Percentiles rank a stretch among this genome's conserved stretches.
Conservation (phyloP, 92 coral and sea anemone species). For the Pocillopora grandis region DNA sequence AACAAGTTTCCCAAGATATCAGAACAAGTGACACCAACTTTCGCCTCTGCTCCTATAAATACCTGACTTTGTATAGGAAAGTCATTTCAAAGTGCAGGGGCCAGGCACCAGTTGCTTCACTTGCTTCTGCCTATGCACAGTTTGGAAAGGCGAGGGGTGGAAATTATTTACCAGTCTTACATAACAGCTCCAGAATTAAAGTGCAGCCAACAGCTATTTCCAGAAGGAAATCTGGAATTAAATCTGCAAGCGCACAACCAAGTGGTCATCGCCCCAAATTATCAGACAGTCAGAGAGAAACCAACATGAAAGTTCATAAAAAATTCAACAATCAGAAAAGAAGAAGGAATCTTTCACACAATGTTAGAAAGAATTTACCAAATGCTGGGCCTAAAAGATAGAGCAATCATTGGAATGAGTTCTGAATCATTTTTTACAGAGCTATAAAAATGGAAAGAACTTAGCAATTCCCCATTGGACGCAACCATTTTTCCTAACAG, state of each 20-base stretch:
- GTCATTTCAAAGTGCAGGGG: constrained; percentile 57
- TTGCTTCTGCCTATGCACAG: constrained; percentile 50
- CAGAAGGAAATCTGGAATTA: constrained; percentile 56
- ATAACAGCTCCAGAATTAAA: constrained; percentile 45
- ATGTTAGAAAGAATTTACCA: constrained; percentile 44
- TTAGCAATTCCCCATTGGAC: too few relatives aligned
- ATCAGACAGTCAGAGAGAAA: not conserved
- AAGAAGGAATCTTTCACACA: constrained; percentile 43
- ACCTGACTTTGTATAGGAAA: constrained; percentile 50
- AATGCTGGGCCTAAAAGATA: constrained; percentile 54
- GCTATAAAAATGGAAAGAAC: too few relatives aligned
- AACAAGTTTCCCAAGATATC: constrained; percentile 53
- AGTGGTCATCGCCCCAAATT: constrained; percentile 42
- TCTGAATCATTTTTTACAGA: too few relatives aligned
- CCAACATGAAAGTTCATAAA: constrained; percentile 46
- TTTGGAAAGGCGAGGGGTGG: constrained; percentile 51
- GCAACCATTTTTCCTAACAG: too few relatives aligned
- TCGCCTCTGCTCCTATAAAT: constrained; percentile 43
- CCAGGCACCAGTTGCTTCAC: constrained; percentile 64
- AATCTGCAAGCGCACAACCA: constrained; percentile 52
- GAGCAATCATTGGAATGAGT: not conserved
- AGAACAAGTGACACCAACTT: constrained; percentile 56
- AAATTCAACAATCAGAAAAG: constrained; percentile 45
- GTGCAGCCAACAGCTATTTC: constrained; percentile 71
- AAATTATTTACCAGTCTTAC: constrained; percentile 56